phyloP scores from a whole-genome alignment of 53 echinoderm and acorn worm genomes.

The Apostichopus leukothele region DNA sequence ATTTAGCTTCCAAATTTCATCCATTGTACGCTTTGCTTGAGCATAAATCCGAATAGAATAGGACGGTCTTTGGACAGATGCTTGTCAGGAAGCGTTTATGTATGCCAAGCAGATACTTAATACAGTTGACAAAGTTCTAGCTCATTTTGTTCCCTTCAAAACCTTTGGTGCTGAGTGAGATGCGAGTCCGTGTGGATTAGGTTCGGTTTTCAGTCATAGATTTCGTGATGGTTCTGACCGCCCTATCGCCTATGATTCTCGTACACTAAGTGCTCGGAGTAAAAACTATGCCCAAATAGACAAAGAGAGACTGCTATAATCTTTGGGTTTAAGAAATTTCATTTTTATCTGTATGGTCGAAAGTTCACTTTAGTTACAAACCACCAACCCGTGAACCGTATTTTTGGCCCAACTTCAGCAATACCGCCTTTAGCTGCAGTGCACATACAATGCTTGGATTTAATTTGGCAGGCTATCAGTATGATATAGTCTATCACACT shows the following conservation, averaged over 20 bases:
- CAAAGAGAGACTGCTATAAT: constrained; percentile 44
- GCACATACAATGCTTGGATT: constrained; percentile 20
- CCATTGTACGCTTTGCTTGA: constrained; percentile 37
- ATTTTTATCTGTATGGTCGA: constrained; percentile 45
- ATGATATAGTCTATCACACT: constrained; percentile 22
- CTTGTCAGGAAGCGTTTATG: constrained; percentile 10
- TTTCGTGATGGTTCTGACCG: background rate
- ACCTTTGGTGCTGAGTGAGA: background rate
- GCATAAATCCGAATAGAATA: constrained; percentile 25
- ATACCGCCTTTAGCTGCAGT: constrained; percentile 33
- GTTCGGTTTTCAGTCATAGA: background rate
- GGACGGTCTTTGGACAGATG: constrained; percentile 27
- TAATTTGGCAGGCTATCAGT: constrained; percentile 14
- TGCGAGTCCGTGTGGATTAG: background rate
- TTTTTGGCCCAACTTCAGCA: constrained; percentile 26
- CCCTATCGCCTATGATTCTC: background rate
- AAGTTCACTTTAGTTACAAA: constrained; percentile 50
- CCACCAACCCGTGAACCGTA: constrained; percentile 54
- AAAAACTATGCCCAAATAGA: constrained; percentile 46
- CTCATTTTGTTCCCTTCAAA: background rate
- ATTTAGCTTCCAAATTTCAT: background rate
- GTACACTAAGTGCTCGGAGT: constrained; percentile 34
- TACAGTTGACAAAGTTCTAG: background rate
- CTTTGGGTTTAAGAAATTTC: constrained; percentile 57
- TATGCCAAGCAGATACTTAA: constrained; percentile 25